A percentile compares a stretch with the other conserved stretches of the same genome.
phyloP scores from a whole-genome alignment of 2,888 invertebrate species.

The Ceramica pisi region DNA sequence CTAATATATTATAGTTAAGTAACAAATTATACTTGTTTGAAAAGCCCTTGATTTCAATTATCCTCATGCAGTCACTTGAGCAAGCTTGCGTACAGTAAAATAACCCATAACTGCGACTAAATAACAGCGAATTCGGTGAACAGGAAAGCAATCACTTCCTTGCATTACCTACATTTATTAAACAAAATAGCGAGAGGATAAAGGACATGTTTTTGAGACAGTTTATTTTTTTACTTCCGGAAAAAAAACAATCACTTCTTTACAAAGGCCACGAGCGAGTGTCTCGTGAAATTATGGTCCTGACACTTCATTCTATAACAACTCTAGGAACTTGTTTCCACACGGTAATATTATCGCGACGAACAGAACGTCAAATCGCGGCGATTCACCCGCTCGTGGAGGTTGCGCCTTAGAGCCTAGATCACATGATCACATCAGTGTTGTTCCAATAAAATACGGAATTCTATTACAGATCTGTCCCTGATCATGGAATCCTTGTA shows the following conservation, averaged over 20 bases:
- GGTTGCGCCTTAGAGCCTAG: too few species aligned
- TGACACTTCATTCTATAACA: not conserved
- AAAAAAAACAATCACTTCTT: not conserved
- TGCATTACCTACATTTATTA: not conserved
- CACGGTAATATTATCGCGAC: too few species aligned
- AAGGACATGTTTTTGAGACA: not conserved
- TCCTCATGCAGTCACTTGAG: not conserved
- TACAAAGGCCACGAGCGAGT: not conserved
- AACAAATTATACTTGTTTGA: not conserved
- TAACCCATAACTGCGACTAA: not conserved
- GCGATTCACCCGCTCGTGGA: too few species aligned
- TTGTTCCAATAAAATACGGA: too few species aligned
- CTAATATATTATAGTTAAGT: not conserved
- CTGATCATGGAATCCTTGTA: too few species aligned
- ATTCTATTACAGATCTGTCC: too few species aligned
- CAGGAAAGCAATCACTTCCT: conserved; percentile 24
- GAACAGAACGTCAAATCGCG: too few species aligned
- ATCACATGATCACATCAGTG: too few species aligned
- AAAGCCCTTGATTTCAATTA: not conserved
- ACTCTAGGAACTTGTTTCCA: too few species aligned
- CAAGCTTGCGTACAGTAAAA: not conserved
- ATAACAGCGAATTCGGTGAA: not conserved
- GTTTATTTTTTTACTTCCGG: not conserved
- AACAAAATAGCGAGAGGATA: not conserved
- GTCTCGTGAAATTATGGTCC: not conserved